Base-by-base conservation (phyloP, 2,113 vertebrate species). In the Pedetes capensis region DNA sequence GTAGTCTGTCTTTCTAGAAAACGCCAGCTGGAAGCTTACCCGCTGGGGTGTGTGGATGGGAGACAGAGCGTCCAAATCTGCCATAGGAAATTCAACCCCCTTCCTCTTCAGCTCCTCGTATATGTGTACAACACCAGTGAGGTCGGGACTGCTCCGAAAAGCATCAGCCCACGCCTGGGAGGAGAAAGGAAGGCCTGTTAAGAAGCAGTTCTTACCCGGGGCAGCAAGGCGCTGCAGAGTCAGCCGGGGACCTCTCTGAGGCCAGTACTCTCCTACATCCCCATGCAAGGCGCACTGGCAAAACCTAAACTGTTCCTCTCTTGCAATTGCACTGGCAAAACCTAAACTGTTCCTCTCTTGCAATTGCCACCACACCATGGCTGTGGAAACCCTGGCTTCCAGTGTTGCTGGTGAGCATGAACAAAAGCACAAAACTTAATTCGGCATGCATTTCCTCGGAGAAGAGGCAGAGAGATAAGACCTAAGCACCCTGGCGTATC, bases 61-160 rank as follows among this genome's bases (percentile, higher is more conserved):
- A 84, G 99, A 99, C 93, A 99, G 97, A 22, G 99, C 99, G 64
- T 99, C 99, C 74, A 99, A 97, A 23, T 99, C 99, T 14, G 99
- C 99, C 98, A 98, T 98, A 61, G 99, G 99, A 95, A 99, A 99
- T 97, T 99, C 99, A 0, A 99, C 98, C 93, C 99, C 99, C 98
- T 99, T 99, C 97, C 99, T 99, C 97, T 99, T 99, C 87, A 99
- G 98, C 75, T 99, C 99, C 98, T 99, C 99, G 6, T 99, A 99
- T 96, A 99, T 99, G 78, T 99, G 99, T 89, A 99, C 99, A 7
- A 99, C 99, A 4, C 99, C 99, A 0, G 99, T 99, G 95, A 99
- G 99, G 97, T 99, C 99, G 1, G 99, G 99, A 87, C 99, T 99
- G 97, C 99, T 99, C 95, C 99, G 99, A 97, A 99, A 99, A 27